Conservation (phyloP, 2,797 vertebrate genomes). For the Halcyon leucocephala region DNA sequence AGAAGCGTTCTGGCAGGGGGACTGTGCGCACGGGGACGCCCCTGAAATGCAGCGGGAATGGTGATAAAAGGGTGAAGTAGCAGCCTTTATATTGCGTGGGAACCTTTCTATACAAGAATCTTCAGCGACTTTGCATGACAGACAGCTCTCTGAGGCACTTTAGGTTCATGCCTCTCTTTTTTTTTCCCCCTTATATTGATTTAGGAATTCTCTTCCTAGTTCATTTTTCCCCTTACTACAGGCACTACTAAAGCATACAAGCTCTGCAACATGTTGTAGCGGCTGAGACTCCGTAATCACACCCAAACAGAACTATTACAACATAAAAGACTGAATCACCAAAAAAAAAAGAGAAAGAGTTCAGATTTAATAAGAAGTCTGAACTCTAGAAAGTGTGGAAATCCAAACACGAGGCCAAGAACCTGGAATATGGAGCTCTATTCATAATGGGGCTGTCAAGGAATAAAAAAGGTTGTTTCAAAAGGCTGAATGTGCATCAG, state of each 20-base stretch:
- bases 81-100: conserved; percentile 45
- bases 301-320: background rate
- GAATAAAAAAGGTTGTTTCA: conserved; percentile 25
- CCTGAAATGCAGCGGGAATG: conserved; percentile 21
- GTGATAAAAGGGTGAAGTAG: conserved; percentile 2
- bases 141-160: background rate
- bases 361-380: background rate
- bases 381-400: conserved; percentile 26
- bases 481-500: conserved; percentile 57
- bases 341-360: background rate
- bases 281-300: background rate
- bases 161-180: background rate
- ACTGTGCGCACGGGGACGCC: background rate
- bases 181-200: background rate
- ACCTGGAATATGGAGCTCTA: conserved; percentile 22
- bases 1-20: conserved; percentile 28
- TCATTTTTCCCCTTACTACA: background rate
- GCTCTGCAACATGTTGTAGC: background rate
- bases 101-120: background rate
- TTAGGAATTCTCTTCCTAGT: background rate
- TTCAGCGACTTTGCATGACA: background rate
- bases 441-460: conserved; percentile 57
- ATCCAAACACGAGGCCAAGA: conserved; percentile 17
- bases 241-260: background rate
- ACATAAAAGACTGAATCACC: background rate